These are phyloP conservation scores for Willowsia nigromaculata DNA, from an alignment of 2,888 invertebrate genomes.

Conservation along the genomic window DNA sequence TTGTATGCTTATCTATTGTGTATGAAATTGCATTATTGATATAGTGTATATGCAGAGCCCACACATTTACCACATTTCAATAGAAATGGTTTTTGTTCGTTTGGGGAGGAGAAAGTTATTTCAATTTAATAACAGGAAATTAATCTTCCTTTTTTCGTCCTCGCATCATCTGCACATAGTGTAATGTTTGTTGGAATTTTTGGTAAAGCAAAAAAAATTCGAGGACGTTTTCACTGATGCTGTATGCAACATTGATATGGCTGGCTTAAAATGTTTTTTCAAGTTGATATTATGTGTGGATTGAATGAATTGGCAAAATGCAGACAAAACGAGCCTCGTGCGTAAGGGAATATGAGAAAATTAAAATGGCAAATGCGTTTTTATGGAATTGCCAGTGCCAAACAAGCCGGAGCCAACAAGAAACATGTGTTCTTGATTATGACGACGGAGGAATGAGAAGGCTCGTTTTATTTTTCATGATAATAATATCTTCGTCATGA, in stretches of 20 bases:
- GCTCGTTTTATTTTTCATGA: neutral
- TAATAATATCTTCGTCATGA: neutral
- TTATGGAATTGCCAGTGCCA: slow-evolving; percentile 4
- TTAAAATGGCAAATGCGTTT: neutral
- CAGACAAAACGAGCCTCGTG: neutral
- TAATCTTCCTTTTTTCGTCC: neutral
- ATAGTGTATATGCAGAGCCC: no score
- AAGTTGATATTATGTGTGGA: neutral
- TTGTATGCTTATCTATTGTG: no score
- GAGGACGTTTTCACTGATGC: neutral
- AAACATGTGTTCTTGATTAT: slow-evolving; percentile 14
- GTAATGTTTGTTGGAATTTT: no score
- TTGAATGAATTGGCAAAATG: neutral
- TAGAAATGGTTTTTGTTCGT: neutral
- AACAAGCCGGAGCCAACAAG: neutral
- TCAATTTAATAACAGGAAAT: slow-evolving; percentile 25
- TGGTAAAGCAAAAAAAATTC: no score
- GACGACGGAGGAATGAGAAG: neutral
- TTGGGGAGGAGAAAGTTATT: slow-evolving; percentile 29
- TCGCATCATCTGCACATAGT: neutral
- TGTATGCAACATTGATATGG: neutral
- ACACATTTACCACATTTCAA: neutral
- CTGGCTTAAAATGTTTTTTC: neutral
- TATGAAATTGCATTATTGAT: no score
- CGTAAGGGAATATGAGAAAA: neutral